These are phyloP conservation scores for Aphidius gifuensis DNA, from an alignment of 1,140 invertebrate species.

Conservation along the genomic window DNA sequence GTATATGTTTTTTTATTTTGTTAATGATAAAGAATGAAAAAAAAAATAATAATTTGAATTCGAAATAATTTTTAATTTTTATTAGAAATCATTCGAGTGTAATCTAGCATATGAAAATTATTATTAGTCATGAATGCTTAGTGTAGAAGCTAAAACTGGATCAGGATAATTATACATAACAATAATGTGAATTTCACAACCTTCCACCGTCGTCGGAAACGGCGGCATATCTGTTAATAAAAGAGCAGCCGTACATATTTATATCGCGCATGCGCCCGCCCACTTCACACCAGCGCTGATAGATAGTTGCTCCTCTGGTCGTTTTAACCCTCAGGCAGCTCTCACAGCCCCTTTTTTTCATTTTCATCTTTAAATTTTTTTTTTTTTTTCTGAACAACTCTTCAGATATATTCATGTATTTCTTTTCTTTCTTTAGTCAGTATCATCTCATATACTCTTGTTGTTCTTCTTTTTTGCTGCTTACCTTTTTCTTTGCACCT, in stretches of 20 bases:
- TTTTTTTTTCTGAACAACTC: neutral
- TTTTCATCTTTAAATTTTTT: neutral
- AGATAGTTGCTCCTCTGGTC: conserved; percentile 53
- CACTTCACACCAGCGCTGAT: conserved; percentile 58
- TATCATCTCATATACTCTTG: neutral
- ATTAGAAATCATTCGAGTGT: too few species aligned
- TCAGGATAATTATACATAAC: too few species aligned
- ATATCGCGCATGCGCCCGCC: conserved; percentile 56
- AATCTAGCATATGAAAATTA: too few species aligned
- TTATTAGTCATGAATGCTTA: neutral
- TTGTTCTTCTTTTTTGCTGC: conserved; percentile 11
- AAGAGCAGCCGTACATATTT: conserved; percentile 54
- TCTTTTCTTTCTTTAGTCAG: too few species aligned
- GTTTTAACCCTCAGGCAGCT: conserved; percentile 27
- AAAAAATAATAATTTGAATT: too few species aligned
- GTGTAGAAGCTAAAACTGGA: too few species aligned
- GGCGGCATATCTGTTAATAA: conserved; percentile 54
- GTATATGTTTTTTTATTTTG: too few species aligned
- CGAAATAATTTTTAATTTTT: too few species aligned
- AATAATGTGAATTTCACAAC: conserved; percentile 8
- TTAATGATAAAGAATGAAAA: too few species aligned
- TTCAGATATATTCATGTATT: too few species aligned
- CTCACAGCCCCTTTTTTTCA: conserved; percentile 15
- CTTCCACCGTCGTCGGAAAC: conserved; percentile 20
- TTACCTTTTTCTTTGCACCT: conserved; percentile 4